A percentile compares a stretch with the other conserved stretches of the same genome.
phyloP scores from a whole-genome alignment of 2,888 invertebrate species.

The Drosophila kambysellisi region DNA sequence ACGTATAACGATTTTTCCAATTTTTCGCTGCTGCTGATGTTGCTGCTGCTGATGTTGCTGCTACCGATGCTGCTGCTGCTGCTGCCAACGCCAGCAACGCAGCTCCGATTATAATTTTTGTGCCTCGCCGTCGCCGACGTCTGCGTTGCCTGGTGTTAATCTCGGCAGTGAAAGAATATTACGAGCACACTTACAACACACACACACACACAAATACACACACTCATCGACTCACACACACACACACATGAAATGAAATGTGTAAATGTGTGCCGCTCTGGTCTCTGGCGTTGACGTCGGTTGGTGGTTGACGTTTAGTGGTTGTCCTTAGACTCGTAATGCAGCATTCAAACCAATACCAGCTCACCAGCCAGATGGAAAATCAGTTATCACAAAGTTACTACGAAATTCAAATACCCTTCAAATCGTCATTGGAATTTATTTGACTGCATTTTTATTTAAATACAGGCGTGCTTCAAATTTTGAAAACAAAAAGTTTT shows the following conservation, averaged over 20 bases:
- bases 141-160: constrained; percentile 58
- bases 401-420: not conserved
- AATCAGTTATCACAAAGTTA: not conserved
- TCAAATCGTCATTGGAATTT: not conserved
- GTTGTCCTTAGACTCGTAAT: constrained; percentile 66
- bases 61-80: constrained; percentile 26
- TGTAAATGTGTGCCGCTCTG: constrained; percentile 65
- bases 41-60: constrained; percentile 21
- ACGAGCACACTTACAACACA: constrained; percentile 45
- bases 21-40: constrained; percentile 48
- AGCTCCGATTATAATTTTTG: constrained; percentile 63
- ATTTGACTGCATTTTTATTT: not conserved
- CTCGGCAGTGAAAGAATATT: constrained; percentile 62
- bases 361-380: constrained; percentile 18
- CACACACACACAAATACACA: constrained; percentile 19
- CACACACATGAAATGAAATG: constrained; percentile 8
- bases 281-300: constrained; percentile 61
- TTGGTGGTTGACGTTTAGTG: constrained; percentile 79
- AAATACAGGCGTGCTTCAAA: not conserved
- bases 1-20: constrained; percentile 75
- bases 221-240: constrained; percentile 23
- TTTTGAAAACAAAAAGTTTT: not conserved
- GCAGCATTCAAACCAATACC: constrained; percentile 65
- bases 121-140: constrained; percentile 42
- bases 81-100: constrained; percentile 37